Conservation (phyloP, 1,140 invertebrate species). For the Pachypeltis micranthus region DNA sequence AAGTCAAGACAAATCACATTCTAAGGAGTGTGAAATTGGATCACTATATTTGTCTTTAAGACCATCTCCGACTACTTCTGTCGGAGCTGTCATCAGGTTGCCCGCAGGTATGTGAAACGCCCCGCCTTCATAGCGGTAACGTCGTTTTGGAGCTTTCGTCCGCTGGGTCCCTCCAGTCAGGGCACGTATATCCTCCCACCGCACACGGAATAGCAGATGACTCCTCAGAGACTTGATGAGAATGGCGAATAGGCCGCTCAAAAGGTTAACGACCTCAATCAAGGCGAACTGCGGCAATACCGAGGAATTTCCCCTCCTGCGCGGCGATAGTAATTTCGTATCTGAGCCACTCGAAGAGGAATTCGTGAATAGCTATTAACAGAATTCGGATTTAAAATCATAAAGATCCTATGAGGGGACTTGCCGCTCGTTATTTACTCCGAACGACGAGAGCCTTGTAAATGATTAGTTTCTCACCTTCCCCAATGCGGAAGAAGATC, state of each 20-base stretch:
- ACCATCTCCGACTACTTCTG: too few species aligned
- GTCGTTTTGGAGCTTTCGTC: too few species aligned
- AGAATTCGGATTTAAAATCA: not conserved
- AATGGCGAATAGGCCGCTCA: not conserved
- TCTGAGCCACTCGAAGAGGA: not conserved
- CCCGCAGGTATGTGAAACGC: too few species aligned
- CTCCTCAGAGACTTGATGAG: not conserved
- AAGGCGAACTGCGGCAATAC: not conserved
- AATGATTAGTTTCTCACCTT: too few species aligned
- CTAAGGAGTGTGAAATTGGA: too few species aligned
- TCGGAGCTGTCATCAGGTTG: too few species aligned
- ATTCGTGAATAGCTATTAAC: not conserved
- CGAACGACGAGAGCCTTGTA: too few species aligned
- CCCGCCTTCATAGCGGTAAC: too few species aligned
- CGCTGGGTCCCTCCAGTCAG: not conserved
- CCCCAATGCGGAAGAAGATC: too few species aligned
- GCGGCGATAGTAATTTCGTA: not conserved
- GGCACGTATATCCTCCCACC: not conserved
- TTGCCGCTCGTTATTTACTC: too few species aligned
- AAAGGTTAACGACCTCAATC: not conserved
- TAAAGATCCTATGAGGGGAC: not conserved
- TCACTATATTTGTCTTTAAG: too few species aligned
- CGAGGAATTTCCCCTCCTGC: not conserved
- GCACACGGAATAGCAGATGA: not conserved
- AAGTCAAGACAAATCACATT: too few species aligned